A percentile compares a stretch with the other conserved stretches of the same genome.
Conservation (phyloP, 2,888 invertebrate genomes). For the Spicauda simplicius region DNA sequence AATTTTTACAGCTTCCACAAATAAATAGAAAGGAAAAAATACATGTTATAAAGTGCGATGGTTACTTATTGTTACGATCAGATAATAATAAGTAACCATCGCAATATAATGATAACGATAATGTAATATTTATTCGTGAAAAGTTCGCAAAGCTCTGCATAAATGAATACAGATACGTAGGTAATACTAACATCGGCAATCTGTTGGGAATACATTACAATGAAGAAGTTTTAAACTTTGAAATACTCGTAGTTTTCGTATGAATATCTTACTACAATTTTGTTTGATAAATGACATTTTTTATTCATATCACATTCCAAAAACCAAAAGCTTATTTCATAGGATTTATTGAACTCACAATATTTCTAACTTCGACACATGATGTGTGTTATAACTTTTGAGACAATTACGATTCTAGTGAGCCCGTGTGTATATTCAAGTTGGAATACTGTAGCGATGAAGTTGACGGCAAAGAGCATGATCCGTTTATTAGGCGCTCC, state of each 20-base stretch:
- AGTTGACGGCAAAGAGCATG: not conserved
- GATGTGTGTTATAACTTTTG: slow-evolving; percentile 12
- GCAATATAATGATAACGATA: too few species aligned
- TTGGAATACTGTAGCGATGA: not conserved
- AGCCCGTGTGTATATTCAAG: not conserved
- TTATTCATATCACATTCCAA: not conserved
- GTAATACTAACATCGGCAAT: not conserved
- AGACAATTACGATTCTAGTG: slow-evolving; percentile 7
- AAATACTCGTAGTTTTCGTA: not conserved
- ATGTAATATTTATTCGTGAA: not conserved
- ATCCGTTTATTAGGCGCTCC: not conserved
- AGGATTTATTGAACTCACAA: not conserved
- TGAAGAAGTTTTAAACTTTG: not conserved
- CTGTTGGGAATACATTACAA: not conserved
- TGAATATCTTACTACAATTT: not conserved
- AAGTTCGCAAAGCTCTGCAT: not conserved
- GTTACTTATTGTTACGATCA: not conserved
- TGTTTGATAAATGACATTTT: not conserved
- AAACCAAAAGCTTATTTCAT: too few species aligned
- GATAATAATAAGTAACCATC: too few species aligned
- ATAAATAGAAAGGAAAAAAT: too few species aligned
- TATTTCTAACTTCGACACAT: not conserved
- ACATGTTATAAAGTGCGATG: not conserved
- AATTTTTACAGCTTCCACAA: too few species aligned
- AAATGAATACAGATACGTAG: not conserved